phyloP scores from a whole-genome alignment of 2,888 invertebrate species.

The Dryadula phaetusa region DNA sequence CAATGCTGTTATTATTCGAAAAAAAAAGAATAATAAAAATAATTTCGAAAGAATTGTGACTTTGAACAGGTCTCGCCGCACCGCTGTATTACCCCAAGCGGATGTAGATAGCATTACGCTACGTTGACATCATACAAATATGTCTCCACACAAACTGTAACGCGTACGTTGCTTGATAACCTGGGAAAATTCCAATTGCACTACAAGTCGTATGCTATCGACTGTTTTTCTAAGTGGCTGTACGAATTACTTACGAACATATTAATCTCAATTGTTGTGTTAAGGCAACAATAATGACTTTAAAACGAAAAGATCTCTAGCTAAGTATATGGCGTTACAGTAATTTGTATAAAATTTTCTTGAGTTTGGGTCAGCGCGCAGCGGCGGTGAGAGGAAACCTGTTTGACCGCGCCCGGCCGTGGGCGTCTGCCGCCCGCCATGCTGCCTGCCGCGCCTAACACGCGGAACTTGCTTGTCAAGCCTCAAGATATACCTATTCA shows the following conservation, averaged over 20 bases:
- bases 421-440: constrained; percentile 66
- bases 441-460: constrained; percentile 57
- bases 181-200: constrained; percentile 53
- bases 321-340: constrained; percentile 2
- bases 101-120: constrained; percentile 76
- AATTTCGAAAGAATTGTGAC: constrained; percentile 47
- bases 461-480: constrained; percentile 45
- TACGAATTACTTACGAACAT: neutral
- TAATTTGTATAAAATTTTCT: constrained; percentile 31
- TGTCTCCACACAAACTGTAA: constrained; percentile 42
- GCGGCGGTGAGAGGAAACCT: constrained; percentile 76
- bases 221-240: neutral
- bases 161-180: constrained; percentile 47
- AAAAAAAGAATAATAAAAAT: constrained; percentile 35
- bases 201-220: constrained; percentile 23
- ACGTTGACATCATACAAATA: constrained; percentile 67
- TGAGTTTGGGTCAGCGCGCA: constrained; percentile 48
- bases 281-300: neutral
- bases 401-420: constrained; percentile 64
- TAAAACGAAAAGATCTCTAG: neutral
- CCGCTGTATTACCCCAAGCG: constrained; percentile 59
- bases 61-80: constrained; percentile 43
- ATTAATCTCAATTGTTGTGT: neutral
- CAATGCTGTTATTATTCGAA: constrained; percentile 22
- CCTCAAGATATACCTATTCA: constrained; percentile 36